Base-by-base conservation (phyloP, 2,888 invertebrate species). In the Ischnus inquisitorius region DNA sequence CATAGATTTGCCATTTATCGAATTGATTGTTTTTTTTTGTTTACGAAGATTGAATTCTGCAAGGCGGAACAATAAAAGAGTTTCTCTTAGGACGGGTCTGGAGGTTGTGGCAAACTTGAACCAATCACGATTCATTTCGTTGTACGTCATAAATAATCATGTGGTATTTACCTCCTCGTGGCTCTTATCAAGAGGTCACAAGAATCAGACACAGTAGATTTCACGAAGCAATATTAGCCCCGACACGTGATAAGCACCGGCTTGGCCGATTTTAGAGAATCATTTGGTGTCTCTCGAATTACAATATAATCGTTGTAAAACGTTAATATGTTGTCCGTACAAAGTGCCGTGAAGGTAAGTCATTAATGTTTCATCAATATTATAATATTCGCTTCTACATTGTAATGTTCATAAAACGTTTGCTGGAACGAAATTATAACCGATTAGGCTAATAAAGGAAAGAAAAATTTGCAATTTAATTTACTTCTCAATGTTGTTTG, bases 311-410 rank as follows among this genome's bases (percentile, higher is more conserved):
- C 19, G 19, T 51, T 16, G 1, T 14, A n/a, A 67, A 46, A 19
- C 25, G 6, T 22, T 69, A 74, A 64, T 6, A 74, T 74, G 74
- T n/a, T 74, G 74, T n/a, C 62, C 5, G 22, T 74, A 34, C 19
- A 46, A 64, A 64, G 62, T 48, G 48, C 62, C 46, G 62, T 64
- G 8, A 74, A 74, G 74, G 74, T 74, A 64, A 74, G 34, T 57
- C 12, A 22, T 2, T 1, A 5, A 14, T 57, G 3, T 25, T 19
- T 25, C 8, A 14, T 4, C 8, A 19, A 19, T 22, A 57, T 19
- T 14, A 22, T 19, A 14, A 57, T 4, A 3, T 2, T 5, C 3
- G 19, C 22, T 57, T 2, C 25, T 14, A 57, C 10, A 19, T 19
- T 22, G 14, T 57, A 3, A 57, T 22, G 16, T 51, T 6, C 1